A percentile compares a stretch with the other conserved stretches of the same genome.
Conservation (phyloP, 2,888 invertebrate genomes). For the Rhopalosiphum nymphaeae region DNA sequence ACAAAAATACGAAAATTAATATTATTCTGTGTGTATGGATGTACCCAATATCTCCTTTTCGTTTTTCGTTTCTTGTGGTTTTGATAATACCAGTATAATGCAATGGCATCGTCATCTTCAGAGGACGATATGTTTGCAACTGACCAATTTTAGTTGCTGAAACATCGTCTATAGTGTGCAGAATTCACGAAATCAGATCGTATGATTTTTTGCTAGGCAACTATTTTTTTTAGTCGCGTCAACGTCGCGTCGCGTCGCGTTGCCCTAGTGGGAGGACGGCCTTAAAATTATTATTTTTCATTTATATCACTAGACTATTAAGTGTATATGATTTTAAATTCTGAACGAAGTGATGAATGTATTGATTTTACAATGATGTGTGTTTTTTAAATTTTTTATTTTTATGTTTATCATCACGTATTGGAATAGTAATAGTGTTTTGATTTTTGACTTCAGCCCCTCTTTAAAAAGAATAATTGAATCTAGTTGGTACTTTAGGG, state of each 20-base stretch:
- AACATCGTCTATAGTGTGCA: not conserved
- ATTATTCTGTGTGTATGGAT: conserved; percentile 36
- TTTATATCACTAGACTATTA: too few relatives aligned
- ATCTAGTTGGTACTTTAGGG: too few relatives aligned
- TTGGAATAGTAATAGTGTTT: too few relatives aligned
- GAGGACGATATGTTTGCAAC: not conserved
- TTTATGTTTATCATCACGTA: too few relatives aligned
- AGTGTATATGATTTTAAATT: too few relatives aligned
- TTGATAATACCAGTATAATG: not conserved
- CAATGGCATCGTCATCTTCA: not conserved
- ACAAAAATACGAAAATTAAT: conserved; percentile 5
- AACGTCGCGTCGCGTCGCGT: conserved; percentile 25
- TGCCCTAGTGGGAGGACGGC: conserved; percentile 9
- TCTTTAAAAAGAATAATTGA: too few relatives aligned
- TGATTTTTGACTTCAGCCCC: too few relatives aligned
- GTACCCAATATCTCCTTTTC: not conserved
- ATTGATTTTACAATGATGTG: too few relatives aligned
- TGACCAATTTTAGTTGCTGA: not conserved
- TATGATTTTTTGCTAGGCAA: conserved; percentile 10
- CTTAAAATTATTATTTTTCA: too few relatives aligned
- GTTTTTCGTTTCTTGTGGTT: not conserved
- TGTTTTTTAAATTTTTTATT: too few relatives aligned
- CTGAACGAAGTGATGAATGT: too few relatives aligned
- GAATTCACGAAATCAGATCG: not conserved
- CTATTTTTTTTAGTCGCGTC: conserved; percentile 27